Evolutionary conservation across 1,140 invertebrate species (phyloP).

Genomic region (Anagrus nilaparvatae): DNA sequence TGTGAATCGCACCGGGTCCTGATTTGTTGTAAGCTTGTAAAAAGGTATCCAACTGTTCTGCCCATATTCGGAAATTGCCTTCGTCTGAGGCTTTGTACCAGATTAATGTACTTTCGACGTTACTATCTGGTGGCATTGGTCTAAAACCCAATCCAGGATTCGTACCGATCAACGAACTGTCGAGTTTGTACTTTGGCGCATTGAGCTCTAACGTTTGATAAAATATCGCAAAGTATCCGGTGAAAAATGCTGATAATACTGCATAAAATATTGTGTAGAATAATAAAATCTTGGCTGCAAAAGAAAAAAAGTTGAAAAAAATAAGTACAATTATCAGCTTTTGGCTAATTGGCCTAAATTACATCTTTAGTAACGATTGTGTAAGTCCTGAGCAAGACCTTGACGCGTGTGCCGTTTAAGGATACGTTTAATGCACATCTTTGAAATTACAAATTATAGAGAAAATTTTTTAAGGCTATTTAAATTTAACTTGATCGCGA

Average conservation of each 20-base stretch:
- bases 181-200: constrained; percentile 77
- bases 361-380: too few relatives aligned
- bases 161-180: constrained; percentile 73
- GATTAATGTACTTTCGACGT: constrained; percentile 88
- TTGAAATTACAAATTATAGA: too few relatives aligned
- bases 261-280: constrained; percentile 93
- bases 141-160: constrained; percentile 92
- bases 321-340: constrained; percentile 32
- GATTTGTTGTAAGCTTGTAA: constrained; percentile 50
- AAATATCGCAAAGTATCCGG: constrained; percentile 83
- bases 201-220: constrained; percentile 81
- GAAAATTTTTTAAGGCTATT: too few relatives aligned
- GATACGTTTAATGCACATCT: too few relatives aligned
- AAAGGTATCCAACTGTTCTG: constrained; percentile 59
- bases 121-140: constrained; percentile 78
- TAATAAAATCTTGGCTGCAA: constrained; percentile 82
- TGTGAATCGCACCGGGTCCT: constrained; percentile 15
- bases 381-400: too few relatives aligned
- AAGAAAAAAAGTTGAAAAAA: constrained; percentile 2
- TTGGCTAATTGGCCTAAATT: constrained; percentile 41
- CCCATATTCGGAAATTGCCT: constrained; percentile 72
- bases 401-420: too few relatives aligned
- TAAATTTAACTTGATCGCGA: too few relatives aligned
- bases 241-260: constrained; percentile 80
- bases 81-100: constrained; percentile 77